phyloP scores from a whole-genome alignment of 1,140 invertebrate genomes.

The Lepidurus couesii region DNA sequence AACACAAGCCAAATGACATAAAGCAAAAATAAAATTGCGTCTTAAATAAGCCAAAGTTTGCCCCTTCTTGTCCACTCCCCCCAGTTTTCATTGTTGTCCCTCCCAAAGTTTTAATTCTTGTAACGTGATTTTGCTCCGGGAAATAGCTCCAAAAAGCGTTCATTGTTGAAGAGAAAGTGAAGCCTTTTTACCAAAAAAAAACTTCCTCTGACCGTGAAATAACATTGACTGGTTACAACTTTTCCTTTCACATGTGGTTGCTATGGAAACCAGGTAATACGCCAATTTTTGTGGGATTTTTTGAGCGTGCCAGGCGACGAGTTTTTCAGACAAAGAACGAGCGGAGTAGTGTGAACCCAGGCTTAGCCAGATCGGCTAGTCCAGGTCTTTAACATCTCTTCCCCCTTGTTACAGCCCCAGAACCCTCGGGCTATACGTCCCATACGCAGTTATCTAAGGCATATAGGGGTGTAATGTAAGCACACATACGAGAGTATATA shows the following conservation, averaged over 20 bases:
- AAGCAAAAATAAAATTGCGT: too few species aligned
- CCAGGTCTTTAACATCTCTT: neutral
- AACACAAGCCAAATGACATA: too few species aligned
- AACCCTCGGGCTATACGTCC: neutral
- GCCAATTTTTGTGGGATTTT: neutral
- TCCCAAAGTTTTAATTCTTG: neutral
- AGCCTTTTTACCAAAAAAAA: neutral
- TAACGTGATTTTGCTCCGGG: neutral
- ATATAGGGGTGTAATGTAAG: constrained; percentile 4
- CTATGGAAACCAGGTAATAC: constrained; percentile 19
- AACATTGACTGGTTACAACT: neutral
- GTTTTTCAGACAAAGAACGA: too few species aligned
- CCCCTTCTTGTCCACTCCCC: too few species aligned
- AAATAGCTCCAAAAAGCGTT: neutral
- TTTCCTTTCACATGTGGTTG: constrained; percentile 5
- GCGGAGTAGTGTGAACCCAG: neutral
- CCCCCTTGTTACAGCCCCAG: neutral
- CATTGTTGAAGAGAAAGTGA: neutral
- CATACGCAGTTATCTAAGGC: neutral
- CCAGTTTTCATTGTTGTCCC: neutral
- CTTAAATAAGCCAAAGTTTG: too few species aligned
- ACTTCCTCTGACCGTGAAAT: neutral
- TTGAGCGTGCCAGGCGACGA: neutral
- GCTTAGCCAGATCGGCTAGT: neutral
- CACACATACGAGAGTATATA: neutral